A percentile compares a stretch with the other conserved stretches of the same genome.
Evolutionary conservation across 2,797 vertebrate species (phyloP).

Genomic region (Lithobates sylvaticus): DNA sequence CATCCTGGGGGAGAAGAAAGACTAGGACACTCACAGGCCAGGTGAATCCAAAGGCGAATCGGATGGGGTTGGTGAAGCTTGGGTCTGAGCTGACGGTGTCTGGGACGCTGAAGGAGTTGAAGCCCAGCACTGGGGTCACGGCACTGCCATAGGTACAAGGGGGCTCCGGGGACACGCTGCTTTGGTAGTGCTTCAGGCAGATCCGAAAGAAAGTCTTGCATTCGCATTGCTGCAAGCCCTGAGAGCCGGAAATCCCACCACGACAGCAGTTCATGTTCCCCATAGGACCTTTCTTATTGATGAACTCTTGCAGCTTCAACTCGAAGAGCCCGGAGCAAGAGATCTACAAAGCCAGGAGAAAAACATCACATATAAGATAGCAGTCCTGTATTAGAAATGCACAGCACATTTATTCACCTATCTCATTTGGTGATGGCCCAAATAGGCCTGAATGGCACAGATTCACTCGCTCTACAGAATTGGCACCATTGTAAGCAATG

Average conservation of each 20-base stretch:
- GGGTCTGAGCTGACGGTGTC: conserved; percentile 84
- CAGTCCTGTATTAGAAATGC: neutral
- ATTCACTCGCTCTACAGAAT: too few species aligned
- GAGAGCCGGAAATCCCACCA: conserved; percentile 69
- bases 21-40: conserved; percentile 90
- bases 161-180: conserved; percentile 93
- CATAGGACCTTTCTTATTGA: conserved; percentile 91
- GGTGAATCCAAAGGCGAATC: conserved; percentile 94
- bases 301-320: conserved; percentile 96
- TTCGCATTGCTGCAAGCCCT: conserved; percentile 86
- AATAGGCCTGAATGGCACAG: too few species aligned
- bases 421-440: neutral
- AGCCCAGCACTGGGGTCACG: conserved; percentile 93
- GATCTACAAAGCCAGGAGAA: conserved; percentile 75
- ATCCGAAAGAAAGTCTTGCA: conserved; percentile 98
- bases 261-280: conserved; percentile 93
- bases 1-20: neutral
- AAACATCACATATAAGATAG: neutral
- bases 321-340: conserved; percentile 93
- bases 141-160: conserved; percentile 96
- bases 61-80: conserved; percentile 92
- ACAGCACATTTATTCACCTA: neutral
- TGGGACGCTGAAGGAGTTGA: conserved; percentile 95
- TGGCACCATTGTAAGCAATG: too few species aligned
- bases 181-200: conserved; percentile 97